These are phyloP conservation scores for Aspidiotus destructor DNA, from an alignment of 2,888 invertebrate genomes.

Conservation along the genomic window DNA sequence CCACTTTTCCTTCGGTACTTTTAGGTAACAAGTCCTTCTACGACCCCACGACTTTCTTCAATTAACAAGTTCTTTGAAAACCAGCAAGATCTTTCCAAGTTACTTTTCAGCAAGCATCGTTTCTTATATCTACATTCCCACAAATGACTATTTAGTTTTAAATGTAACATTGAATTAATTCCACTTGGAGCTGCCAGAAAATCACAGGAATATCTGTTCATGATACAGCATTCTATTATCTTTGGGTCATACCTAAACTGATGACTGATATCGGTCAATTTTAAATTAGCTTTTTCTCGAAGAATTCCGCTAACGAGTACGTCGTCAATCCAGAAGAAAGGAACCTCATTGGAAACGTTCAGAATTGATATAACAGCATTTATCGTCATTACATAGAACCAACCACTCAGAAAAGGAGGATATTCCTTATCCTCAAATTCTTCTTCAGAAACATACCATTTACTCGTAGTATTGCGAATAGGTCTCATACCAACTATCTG, in stretches of 20 bases:
- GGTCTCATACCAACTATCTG: constrained; percentile 55
- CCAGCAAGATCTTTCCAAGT: constrained; percentile 10
- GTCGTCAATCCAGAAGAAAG: constrained; percentile 88
- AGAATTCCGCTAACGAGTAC: constrained; percentile 74
- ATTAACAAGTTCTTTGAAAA: constrained; percentile 1
- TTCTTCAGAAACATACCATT: constrained; percentile 65
- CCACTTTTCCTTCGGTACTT: too few relatives aligned
- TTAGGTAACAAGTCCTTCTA: too few relatives aligned
- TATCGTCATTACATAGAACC: constrained; percentile 69
- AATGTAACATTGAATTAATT: constrained; percentile 54
- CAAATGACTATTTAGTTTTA: constrained; percentile 17
- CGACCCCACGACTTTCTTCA: too few relatives aligned
- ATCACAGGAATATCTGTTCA: constrained; percentile 55
- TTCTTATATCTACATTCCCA: constrained; percentile 29
- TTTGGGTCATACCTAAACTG: constrained; percentile 63
- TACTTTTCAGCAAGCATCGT: constrained; percentile 31
- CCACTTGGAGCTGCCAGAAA: constrained; percentile 67
- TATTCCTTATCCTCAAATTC: constrained; percentile 56
- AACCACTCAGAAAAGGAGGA: constrained; percentile 70
- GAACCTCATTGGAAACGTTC: constrained; percentile 47
- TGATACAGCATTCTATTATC: constrained; percentile 62
- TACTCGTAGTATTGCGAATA: constrained; percentile 56
- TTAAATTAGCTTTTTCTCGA: constrained; percentile 50
- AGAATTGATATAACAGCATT: constrained; percentile 52
- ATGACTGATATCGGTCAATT: constrained; percentile 49